A percentile compares a stretch with the other conserved stretches of the same genome.
Evolutionary conservation across 2,888 invertebrate genomes (phyloP).

Genomic region (Drosophila atroscutellata): DNA sequence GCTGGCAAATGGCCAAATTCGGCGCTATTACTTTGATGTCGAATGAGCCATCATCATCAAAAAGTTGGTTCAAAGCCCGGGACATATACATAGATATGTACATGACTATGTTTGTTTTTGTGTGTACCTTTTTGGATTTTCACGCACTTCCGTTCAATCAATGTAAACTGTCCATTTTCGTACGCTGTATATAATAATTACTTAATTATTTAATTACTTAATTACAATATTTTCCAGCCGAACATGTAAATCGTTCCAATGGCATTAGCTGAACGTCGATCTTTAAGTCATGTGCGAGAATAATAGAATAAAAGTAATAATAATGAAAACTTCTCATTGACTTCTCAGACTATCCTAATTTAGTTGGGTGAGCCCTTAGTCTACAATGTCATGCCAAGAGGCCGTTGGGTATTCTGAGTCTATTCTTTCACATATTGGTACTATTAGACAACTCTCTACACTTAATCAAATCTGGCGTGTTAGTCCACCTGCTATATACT

Average conservation of each 20-base stretch:
- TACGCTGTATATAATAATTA: slow-evolving; percentile 18
- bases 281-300: background rate
- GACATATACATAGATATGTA: background rate
- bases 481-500: background rate
- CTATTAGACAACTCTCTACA: background rate
- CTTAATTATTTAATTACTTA: slow-evolving; percentile 21
- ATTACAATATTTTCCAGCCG: slow-evolving; percentile 1
- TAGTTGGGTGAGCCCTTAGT: too few species aligned
- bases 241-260: background rate
- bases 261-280: slow-evolving; percentile 1
- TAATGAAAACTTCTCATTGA: background rate
- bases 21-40: slow-evolving; percentile 44
- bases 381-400: background rate
- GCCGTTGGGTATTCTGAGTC: background rate
- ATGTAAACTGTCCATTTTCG: background rate
- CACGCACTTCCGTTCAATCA: slow-evolving; percentile 6
- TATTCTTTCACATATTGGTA: background rate
- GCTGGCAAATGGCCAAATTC: slow-evolving; percentile 44
- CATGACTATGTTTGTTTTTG: background rate
- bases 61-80: slow-evolving; percentile 12
- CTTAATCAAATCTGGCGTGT: background rate
- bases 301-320: background rate
- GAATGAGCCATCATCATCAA: slow-evolving; percentile 9
- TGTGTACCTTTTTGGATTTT: slow-evolving; percentile 1
- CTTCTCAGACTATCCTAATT: background rate